phyloP scores from a whole-genome alignment of 2,797 vertebrate genomes.

The Falco rusticolus region DNA sequence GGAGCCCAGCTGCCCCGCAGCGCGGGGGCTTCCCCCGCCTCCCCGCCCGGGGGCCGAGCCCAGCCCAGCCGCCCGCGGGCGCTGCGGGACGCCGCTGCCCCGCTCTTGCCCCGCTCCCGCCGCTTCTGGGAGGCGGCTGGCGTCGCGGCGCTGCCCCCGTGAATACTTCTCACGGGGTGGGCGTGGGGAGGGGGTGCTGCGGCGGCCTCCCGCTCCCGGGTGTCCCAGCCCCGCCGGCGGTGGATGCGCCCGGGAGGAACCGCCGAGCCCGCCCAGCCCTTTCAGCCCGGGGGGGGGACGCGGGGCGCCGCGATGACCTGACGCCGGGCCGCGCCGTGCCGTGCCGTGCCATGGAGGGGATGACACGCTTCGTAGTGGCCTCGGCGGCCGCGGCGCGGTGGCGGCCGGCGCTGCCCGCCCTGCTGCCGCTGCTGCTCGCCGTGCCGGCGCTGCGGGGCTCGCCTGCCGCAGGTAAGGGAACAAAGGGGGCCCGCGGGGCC shows the following conservation, averaged over 20 bases:
- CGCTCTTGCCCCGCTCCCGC: neutral
- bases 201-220: neutral
- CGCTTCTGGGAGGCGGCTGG: neutral
- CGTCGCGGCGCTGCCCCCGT: neutral
- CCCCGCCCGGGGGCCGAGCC: neutral
- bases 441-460: slow-evolving; percentile 50
- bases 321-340: slow-evolving; percentile 39
- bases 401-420: slow-evolving; percentile 56
- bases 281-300: neutral
- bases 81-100: neutral
- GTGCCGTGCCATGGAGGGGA: slow-evolving; percentile 56
- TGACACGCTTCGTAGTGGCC: slow-evolving; percentile 70
- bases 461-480: slow-evolving; percentile 45
- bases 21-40: neutral
- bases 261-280: neutral
- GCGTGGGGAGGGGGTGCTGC: neutral
- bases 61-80: neutral
- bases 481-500: neutral
- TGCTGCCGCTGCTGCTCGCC: slow-evolving; percentile 64
- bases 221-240: neutral
- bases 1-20: neutral
- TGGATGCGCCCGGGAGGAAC: slow-evolving; percentile 39
- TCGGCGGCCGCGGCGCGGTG: slow-evolving; percentile 50
- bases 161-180: neutral
- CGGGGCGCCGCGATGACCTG: slow-evolving; percentile 49